phyloP scores from a whole-genome alignment of 2,113 vertebrate species.

The Salminus brasiliensis region DNA sequence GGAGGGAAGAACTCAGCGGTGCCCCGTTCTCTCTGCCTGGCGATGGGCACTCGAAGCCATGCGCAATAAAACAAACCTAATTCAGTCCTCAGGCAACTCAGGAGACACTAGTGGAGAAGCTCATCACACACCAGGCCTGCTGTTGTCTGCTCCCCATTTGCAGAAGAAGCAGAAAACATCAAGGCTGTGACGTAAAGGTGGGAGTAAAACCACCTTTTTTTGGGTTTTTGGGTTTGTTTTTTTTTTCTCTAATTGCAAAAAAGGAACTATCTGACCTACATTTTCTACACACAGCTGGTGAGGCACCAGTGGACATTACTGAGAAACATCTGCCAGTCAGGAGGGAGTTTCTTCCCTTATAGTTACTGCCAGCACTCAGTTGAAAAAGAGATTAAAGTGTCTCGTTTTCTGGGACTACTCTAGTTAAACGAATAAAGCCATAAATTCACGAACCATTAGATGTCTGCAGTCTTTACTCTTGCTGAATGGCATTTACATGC shows the following conservation, averaged over 20 bases:
- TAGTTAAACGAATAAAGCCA: background rate
- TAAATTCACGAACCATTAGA: background rate
- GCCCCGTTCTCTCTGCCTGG: background rate
- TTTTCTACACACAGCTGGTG: background rate
- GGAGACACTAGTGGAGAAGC: background rate
- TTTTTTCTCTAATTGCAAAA: background rate
- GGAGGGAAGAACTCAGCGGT: background rate
- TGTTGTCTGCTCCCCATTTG: background rate
- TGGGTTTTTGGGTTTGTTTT: too few species aligned
- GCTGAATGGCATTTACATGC: too few species aligned
- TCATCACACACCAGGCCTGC: too few species aligned
- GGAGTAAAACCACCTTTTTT: too few species aligned
- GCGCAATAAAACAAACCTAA: constrained; percentile 7
- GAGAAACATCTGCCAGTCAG: background rate
- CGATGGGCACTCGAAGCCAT: background rate
- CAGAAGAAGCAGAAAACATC: background rate
- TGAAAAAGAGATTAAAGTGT: background rate
- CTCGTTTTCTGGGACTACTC: background rate
- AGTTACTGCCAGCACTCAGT: background rate
- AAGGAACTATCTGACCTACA: background rate
- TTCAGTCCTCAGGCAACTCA: background rate
- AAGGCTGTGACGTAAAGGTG: background rate
- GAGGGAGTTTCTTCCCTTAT: background rate
- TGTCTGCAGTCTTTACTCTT: too few species aligned
- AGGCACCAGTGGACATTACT: background rate